These are phyloP conservation scores for Enteromius radiatus DNA, from an alignment of 2,797 vertebrate species.

Conservation along the genomic window DNA sequence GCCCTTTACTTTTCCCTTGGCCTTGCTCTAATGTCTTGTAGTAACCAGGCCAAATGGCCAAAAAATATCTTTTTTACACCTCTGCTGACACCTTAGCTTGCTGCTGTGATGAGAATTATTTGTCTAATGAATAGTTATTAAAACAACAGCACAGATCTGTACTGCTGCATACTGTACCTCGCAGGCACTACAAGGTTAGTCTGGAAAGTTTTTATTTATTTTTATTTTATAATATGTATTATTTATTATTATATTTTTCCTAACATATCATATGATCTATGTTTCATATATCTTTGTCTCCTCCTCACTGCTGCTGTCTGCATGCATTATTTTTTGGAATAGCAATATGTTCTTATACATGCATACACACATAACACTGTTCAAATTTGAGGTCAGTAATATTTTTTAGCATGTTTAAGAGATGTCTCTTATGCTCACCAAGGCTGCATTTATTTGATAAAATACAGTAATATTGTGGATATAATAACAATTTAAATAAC, in stretches of 20 bases:
- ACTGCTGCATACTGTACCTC: not conserved
- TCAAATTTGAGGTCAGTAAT: not conserved
- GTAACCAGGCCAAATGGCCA: constrained; percentile 8
- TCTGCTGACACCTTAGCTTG: not conserved
- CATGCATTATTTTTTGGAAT: constrained; percentile 29
- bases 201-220: not conserved
- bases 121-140: not conserved
- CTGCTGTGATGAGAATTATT: not conserved
- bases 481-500: too few species aligned
- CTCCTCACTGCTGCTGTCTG: not conserved
- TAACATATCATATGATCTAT: not conserved
- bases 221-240: not conserved
- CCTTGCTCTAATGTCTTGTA: not conserved
- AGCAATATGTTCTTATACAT: not conserved
- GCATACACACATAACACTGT: not conserved
- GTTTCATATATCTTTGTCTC: not conserved
- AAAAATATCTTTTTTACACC: not conserved
- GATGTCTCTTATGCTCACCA: not conserved
- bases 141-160: not conserved
- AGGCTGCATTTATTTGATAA: not conserved
- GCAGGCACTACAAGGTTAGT: not conserved
- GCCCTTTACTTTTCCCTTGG: constrained; percentile 60
- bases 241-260: not conserved
- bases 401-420: not conserved
- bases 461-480: not conserved